Conservation (phyloP, 2,113 vertebrate genomes). For the Coracopsis vasa region DNA sequence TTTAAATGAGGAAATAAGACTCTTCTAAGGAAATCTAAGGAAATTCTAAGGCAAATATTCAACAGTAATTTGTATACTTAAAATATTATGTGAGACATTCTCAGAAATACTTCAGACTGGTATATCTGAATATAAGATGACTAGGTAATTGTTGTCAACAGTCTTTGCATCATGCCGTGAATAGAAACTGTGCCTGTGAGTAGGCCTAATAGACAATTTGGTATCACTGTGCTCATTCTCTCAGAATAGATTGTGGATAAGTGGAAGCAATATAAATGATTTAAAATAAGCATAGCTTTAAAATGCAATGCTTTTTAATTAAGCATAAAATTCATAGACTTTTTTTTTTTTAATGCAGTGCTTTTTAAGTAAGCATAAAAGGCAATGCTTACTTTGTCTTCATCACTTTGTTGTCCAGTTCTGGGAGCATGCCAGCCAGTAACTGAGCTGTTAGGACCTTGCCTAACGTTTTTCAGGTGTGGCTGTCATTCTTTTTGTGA, state of each 20-base stretch:
- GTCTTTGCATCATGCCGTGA: not conserved
- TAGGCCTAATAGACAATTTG: not conserved
- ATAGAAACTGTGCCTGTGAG: not conserved
- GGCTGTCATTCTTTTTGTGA: not conserved
- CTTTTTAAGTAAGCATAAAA: not conserved
- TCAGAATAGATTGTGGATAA: not conserved
- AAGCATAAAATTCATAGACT: not conserved
- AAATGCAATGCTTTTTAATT: not conserved
- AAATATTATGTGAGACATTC: not conserved
- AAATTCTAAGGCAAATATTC: not conserved
- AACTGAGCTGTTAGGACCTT: not conserved
- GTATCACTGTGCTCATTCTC: not conserved
- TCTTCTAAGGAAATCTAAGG: not conserved
- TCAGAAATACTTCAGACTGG: not conserved
- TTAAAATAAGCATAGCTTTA: not conserved
- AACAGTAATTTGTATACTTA: not conserved
- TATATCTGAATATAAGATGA: not conserved
- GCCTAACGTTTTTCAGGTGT: not conserved
- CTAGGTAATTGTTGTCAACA: not conserved
- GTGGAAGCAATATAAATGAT: not conserved
- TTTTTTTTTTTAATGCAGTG: not conserved
- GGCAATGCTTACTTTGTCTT: not conserved
- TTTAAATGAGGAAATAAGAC: not conserved
- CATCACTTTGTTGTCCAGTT: not conserved
- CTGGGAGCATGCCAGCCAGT: not conserved